Evolutionary conservation across 2,113 vertebrate species (phyloP).

Genomic region (Lepus europaeus): DNA sequence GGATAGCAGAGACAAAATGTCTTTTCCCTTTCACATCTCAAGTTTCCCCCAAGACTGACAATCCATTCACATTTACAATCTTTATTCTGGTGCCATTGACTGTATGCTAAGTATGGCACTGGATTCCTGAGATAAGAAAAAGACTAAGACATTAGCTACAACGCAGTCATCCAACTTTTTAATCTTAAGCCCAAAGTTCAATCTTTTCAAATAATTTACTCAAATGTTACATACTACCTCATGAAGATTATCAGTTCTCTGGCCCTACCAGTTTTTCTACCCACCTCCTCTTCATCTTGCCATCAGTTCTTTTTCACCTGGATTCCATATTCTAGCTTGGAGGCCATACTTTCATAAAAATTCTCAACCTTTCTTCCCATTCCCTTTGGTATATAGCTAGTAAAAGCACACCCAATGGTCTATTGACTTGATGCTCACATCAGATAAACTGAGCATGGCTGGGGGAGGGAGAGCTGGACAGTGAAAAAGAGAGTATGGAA

Average conservation of each 20-base stretch:
- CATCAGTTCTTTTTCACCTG: not conserved
- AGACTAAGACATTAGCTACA: not conserved
- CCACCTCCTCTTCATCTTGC: not conserved
- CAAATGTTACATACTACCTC: not conserved
- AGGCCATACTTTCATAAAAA: not conserved
- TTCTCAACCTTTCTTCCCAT: not conserved
- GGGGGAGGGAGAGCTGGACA: not conserved
- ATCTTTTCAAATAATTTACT: not conserved
- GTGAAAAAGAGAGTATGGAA: not conserved
- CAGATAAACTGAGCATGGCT: not conserved
- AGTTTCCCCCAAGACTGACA: not conserved
- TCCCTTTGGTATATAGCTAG: not conserved
- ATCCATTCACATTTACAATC: not conserved
- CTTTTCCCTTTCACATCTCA: not conserved
- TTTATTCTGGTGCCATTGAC: slow-evolving; percentile 3
- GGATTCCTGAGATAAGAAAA: not conserved
- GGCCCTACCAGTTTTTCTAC: not conserved
- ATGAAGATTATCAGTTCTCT: not conserved
- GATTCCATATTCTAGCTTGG: not conserved
- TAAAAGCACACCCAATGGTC: not conserved
- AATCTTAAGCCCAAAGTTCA: not conserved
- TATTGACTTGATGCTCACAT: not conserved
- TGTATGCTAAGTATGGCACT: not conserved
- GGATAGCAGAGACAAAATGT: not conserved
- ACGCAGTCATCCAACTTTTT: not conserved